These are phyloP conservation scores for Scaptomyza pallida DNA, from an alignment of 1,140 invertebrate genomes.

Conservation along the genomic window DNA sequence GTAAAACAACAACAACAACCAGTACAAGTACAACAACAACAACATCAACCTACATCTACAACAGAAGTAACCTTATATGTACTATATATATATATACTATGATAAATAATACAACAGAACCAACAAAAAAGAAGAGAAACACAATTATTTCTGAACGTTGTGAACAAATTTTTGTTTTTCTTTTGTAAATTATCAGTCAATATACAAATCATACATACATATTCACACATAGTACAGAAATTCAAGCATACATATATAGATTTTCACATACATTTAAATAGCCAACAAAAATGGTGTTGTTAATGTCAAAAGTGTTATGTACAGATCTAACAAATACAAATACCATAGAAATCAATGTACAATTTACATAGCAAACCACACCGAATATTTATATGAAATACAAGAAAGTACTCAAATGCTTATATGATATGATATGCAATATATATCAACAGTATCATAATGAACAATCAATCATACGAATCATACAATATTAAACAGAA, in stretches of 20 bases:
- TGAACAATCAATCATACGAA: slow-evolving; percentile 21
- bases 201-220: slow-evolving; percentile 20
- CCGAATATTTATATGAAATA: slow-evolving; percentile 10
- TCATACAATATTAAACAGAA: slow-evolving; percentile 9
- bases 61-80: slow-evolving; percentile 58
- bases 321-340: slow-evolving; percentile 35
- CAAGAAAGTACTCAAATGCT: slow-evolving; percentile 13
- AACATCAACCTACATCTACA: slow-evolving; percentile 50
- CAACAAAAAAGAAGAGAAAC: slow-evolving; percentile 43
- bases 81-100: slow-evolving; percentile 40
- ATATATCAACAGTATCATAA: slow-evolving; percentile 29
- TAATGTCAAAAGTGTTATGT: slow-evolving; percentile 65
- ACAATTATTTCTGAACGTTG: slow-evolving; percentile 60
- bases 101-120: slow-evolving; percentile 42
- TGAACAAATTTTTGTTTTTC: slow-evolving; percentile 32
- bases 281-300: slow-evolving; percentile 61
- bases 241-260: slow-evolving; percentile 18
- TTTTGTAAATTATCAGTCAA: slow-evolving; percentile 46
- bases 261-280: slow-evolving; percentile 60
- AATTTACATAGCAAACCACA: slow-evolving; percentile 29
- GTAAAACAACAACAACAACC: slow-evolving; percentile 63
- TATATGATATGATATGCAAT: slow-evolving; percentile 11
- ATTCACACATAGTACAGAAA: slow-evolving; percentile 14
- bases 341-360: slow-evolving; percentile 51
- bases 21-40: slow-evolving; percentile 52